Evolutionary conservation across 2,797 vertebrate species (phyloP).

Genomic region (Eulemur mongoz): DNA sequence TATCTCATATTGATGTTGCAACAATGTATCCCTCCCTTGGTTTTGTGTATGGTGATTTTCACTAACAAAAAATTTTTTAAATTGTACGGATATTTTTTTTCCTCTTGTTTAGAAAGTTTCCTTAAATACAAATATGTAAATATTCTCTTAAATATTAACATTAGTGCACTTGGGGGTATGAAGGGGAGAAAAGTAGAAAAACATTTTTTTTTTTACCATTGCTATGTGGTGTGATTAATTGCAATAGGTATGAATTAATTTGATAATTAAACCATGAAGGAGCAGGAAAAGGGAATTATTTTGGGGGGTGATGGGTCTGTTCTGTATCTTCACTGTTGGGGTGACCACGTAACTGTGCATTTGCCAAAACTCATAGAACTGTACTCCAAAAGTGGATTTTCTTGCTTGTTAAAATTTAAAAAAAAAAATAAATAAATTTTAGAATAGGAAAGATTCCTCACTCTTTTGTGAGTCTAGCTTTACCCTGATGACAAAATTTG

Average conservation of each 20-base stretch:
- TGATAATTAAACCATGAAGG: neutral
- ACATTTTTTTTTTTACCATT: neutral
- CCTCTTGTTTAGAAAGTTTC: neutral
- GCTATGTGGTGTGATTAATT: neutral
- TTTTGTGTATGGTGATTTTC: neutral
- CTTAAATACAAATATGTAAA: neutral
- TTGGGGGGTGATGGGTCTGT: rapidly evolving
- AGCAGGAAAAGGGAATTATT: neutral
- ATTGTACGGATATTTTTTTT: no score
- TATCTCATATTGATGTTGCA: rapidly evolving
- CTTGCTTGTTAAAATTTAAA: no score
- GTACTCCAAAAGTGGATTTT: neutral
- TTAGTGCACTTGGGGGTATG: rapidly evolving
- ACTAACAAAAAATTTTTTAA: neutral
- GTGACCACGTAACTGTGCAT: rapidly evolving
- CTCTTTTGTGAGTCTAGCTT: neutral
- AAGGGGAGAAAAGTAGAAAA: neutral
- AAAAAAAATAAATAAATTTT: neutral
- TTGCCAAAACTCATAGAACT: neutral
- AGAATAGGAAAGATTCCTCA: neutral
- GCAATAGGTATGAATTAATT: neutral
- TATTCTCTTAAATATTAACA: neutral
- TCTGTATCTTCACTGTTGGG: neutral
- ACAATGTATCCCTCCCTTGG: neutral
- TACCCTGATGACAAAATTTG: neutral